These are phyloP conservation scores for Plectus sambesii DNA, from an alignment of 1,140 invertebrate species.

Conservation along the genomic window DNA sequence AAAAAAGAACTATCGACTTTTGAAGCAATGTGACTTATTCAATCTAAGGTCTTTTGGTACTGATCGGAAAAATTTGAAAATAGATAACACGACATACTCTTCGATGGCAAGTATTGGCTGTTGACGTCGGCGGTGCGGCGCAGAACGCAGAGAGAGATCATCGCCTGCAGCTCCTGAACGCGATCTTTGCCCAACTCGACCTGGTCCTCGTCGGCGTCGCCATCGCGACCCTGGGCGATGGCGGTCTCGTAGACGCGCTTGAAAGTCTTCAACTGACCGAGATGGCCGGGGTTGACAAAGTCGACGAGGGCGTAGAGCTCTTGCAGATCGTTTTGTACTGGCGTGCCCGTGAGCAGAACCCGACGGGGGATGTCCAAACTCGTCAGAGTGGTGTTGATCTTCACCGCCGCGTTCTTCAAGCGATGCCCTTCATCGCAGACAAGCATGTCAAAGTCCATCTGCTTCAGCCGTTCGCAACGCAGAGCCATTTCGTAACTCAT, in stretches of 20 bases:
- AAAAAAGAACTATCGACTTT: too few relatives aligned
- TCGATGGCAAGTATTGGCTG: conserved; percentile 58
- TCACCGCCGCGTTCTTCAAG: neutral
- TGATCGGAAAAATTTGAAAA: too few relatives aligned
- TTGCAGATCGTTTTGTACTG: conserved; percentile 62
- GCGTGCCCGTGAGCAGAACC: conserved; percentile 61
- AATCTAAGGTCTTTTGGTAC: too few relatives aligned
- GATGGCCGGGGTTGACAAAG: conserved; percentile 58
- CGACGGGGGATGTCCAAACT: conserved; percentile 48
- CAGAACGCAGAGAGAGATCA: conserved; percentile 57
- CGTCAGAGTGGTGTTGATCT: conserved; percentile 40
- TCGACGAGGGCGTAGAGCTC: conserved; percentile 57
- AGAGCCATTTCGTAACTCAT: conserved; percentile 5
- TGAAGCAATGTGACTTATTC: too few relatives aligned
- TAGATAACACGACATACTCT: too few relatives aligned
- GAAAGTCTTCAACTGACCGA: too few relatives aligned
- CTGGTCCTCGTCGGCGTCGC: too few relatives aligned
- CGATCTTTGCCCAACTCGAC: too few relatives aligned
- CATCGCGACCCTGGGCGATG: too few relatives aligned
- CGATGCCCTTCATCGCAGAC: conserved; percentile 8
- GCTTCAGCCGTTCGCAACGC: neutral
- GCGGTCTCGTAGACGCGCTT: too few relatives aligned
- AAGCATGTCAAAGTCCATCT: neutral
- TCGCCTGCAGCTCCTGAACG: too few relatives aligned
- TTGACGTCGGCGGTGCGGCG: conserved; percentile 59